Evolutionary conservation across 2,797 vertebrate genomes (phyloP), one percentile per base, ranked within the genome.

Genomic region (Oreortyx pictus): DNA sequence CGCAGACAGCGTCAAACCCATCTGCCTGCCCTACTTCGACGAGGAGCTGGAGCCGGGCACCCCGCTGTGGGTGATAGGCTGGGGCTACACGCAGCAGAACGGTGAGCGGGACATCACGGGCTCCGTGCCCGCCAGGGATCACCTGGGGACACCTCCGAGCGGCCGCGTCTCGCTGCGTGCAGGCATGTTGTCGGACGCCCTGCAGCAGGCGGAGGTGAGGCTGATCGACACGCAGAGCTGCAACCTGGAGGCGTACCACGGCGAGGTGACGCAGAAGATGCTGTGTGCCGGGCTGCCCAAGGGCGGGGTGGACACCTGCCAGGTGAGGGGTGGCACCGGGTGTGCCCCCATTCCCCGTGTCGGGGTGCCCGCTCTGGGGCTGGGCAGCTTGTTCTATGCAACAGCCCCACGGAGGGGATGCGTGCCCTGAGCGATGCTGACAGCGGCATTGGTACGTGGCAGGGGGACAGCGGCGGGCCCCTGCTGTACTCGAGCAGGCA

Each of bases 391-490:
- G 50, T 29, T 52, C 9, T 52, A 0, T 6, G 46, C 3, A 31
- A 9, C 0, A 8, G 79, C 41, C 43, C 33, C 29, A 3, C 43
- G 56, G 56, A 7, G 4, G 14, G 9, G 68, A 68, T 20, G 23
- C 11, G 2, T 7, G 25, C 14, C 35, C 60, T 3, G 11, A 12
- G 37, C 4, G 41, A 41, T n/a, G 7, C 12, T 62, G 12, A 24
- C 64, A 24, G 64, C 17, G 72, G 12, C 4, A 2, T 24, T 44
- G 89, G 46, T 29, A 71, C 72, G 65, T 70, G 25, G 5, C 94
- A 99, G 99, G 99, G 99, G 11, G 99, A 99, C 97, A 99, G 99
- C 6, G 99, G 99, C 0, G 99, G 99, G 13, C 99, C 99, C 41
- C 96, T 99, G 94, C 98, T 99, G 75, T 97, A 98, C 93, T 24